Conservation (phyloP, 2,888 invertebrate species). For the Galeruca laticollis region DNA sequence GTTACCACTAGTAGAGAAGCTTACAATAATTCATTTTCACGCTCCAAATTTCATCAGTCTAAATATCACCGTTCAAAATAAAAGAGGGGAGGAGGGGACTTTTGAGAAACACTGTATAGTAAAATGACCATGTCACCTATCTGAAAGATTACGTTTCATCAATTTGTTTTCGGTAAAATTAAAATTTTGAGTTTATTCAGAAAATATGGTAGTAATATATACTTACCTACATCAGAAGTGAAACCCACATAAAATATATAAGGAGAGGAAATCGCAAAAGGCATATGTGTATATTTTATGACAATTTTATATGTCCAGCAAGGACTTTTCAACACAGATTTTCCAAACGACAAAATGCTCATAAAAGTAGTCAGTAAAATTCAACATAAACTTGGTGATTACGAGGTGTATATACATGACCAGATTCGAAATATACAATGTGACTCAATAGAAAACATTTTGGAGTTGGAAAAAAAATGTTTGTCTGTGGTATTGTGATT, state of each 20-base stretch:
- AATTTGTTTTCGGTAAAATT: too few species aligned
- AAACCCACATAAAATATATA: background rate
- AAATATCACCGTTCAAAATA: too few species aligned
- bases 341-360: background rate
- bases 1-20: too few species aligned
- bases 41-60: too few species aligned
- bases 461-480: background rate
- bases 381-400: background rate
- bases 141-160: too few species aligned
- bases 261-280: conserved; percentile 16
- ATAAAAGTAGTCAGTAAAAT: background rate
- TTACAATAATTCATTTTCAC: too few species aligned
- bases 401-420: background rate
- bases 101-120: too few species aligned
- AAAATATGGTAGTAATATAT: too few species aligned
- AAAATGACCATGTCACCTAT: too few species aligned
- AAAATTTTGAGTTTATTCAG: too few species aligned
- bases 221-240: too few species aligned
- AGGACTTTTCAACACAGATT: background rate
- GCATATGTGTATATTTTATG: conserved; percentile 2
- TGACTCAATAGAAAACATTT: background rate
- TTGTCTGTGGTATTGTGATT: background rate
- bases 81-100: too few species aligned
- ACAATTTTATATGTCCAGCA: background rate
- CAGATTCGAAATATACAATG: background rate